phyloP scores from a whole-genome alignment of 1,140 invertebrate species.

The Drosophila miranda region DNA sequence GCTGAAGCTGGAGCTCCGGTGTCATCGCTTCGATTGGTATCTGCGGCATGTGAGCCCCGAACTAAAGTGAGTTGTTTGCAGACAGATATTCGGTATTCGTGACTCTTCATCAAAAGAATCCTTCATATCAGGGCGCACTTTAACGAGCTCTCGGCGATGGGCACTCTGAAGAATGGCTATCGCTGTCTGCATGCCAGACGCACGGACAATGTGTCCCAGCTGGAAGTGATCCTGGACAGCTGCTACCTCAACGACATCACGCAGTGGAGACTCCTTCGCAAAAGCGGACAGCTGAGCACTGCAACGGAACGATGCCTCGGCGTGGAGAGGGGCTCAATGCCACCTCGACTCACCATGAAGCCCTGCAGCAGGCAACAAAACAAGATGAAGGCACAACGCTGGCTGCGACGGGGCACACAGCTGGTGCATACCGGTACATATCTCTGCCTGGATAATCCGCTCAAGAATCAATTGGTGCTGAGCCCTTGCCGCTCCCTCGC shows the following conservation, averaged over 20 bases:
- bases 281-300: slow-evolving; percentile 46
- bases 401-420: slow-evolving; percentile 55
- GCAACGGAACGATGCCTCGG: slow-evolving; percentile 30
- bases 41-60: slow-evolving; percentile 90
- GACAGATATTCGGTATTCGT: slow-evolving; percentile 1
- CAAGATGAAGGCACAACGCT: slow-evolving; percentile 31
- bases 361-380: slow-evolving; percentile 9
- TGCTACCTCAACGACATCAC: slow-evolving; percentile 57
- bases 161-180: slow-evolving; percentile 52
- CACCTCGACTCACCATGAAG: slow-evolving; percentile 11
- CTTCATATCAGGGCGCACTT: slow-evolving; percentile 43
- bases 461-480: slow-evolving; percentile 50
- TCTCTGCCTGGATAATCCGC: slow-evolving; percentile 71
- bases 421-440: slow-evolving; percentile 58
- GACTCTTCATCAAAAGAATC: slow-evolving; percentile 9
- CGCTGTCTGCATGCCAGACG: slow-evolving; percentile 52
- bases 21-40: slow-evolving; percentile 97
- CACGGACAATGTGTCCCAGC: not conserved
- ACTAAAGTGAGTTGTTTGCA: slow-evolving; percentile 61
- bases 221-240: slow-evolving; percentile 32
- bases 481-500: slow-evolving; percentile 54
- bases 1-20: slow-evolving; percentile 89
- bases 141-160: slow-evolving; percentile 53
- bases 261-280: slow-evolving; percentile 57
- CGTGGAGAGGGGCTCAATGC: not conserved